These are phyloP conservation scores for Lucilia sericata DNA, from an alignment of 1,140 invertebrate genomes.

Conservation along the genomic window DNA sequence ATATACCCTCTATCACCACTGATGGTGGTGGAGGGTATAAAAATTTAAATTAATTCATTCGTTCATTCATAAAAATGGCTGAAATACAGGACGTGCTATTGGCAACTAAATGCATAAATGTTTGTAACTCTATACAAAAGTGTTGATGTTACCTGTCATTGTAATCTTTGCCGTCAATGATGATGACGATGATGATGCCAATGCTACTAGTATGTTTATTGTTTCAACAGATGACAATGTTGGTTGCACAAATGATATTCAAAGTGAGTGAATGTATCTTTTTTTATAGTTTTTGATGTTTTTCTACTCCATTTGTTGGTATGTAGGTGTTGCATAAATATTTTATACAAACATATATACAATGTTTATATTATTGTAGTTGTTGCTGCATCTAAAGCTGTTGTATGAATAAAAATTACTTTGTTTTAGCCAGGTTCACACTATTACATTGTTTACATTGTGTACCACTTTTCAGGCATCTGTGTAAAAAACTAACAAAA, in stretches of 20 bases:
- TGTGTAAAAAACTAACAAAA: not conserved
- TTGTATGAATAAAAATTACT: not conserved
- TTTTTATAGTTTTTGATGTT: not conserved
- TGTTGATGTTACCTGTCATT: no score
- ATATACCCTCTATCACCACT: no score
- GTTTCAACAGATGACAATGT: no score
- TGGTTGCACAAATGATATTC: conserved; percentile 1
- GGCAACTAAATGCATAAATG: no score
- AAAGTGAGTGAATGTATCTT: not conserved
- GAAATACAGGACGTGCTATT: not conserved
- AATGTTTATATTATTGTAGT: not conserved
- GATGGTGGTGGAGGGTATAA: no score
- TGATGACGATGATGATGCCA: no score
- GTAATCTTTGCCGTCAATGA: no score
- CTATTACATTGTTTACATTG: conserved; percentile 2
- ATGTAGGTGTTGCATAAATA: not conserved
- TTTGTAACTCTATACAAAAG: no score
- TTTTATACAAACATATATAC: not conserved
- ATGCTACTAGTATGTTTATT: no score
- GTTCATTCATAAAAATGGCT: not conserved
- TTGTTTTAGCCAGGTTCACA: not conserved
- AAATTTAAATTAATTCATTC: not conserved
- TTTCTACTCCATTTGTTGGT: not conserved
- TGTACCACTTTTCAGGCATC: not conserved
- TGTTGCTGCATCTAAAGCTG: no score